Percentiles rank a stretch among this genome's conserved stretches.
These are phyloP conservation scores for Helicorthomorpha holstii DNA, from an alignment of 1,140 invertebrate genomes.

Conservation along the genomic window DNA sequence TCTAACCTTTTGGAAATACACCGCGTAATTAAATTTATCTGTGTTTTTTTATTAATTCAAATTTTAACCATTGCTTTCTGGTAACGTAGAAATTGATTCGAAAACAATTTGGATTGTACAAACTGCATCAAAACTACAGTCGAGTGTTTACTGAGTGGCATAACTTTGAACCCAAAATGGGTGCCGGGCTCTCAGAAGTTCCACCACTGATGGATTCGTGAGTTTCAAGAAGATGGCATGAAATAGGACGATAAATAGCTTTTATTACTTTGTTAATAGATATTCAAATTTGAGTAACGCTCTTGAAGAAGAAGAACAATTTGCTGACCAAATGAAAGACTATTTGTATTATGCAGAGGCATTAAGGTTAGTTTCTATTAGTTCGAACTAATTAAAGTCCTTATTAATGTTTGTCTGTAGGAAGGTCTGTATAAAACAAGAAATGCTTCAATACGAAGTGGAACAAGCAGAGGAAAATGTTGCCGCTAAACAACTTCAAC, in stretches of 20 bases:
- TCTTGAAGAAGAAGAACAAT: constrained; percentile 64
- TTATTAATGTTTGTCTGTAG: constrained; percentile 13
- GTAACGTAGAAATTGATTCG: constrained; percentile 29
- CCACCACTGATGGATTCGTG: constrained; percentile 40
- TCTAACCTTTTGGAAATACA: constrained; percentile 23
- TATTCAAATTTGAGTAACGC: constrained; percentile 22
- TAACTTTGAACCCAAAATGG: constrained; percentile 64
- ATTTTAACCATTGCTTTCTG: constrained; percentile 21
- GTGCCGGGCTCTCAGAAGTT: constrained; percentile 50
- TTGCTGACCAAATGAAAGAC: constrained; percentile 68
- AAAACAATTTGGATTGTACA: constrained; percentile 60
- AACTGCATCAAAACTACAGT: constrained; percentile 62
- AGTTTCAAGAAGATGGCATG: not conserved
- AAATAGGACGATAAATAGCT: not conserved
- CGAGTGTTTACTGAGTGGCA: constrained; percentile 72
- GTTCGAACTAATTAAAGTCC: not conserved
- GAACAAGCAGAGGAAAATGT: constrained; percentile 49
- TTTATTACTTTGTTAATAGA: too few relatives aligned
- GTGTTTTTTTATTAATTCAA: too few relatives aligned
- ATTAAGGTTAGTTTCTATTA: constrained; percentile 30
- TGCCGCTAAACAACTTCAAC: constrained; percentile 33
- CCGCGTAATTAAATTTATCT: constrained; percentile 20
- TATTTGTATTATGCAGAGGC: constrained; percentile 59
- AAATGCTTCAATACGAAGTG: constrained; percentile 48
- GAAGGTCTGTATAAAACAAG: constrained; percentile 52